A percentile compares a stretch with the other conserved stretches of the same genome.
phyloP scores from a whole-genome alignment of 2,888 invertebrate genomes.

The Torymus texanus region DNA sequence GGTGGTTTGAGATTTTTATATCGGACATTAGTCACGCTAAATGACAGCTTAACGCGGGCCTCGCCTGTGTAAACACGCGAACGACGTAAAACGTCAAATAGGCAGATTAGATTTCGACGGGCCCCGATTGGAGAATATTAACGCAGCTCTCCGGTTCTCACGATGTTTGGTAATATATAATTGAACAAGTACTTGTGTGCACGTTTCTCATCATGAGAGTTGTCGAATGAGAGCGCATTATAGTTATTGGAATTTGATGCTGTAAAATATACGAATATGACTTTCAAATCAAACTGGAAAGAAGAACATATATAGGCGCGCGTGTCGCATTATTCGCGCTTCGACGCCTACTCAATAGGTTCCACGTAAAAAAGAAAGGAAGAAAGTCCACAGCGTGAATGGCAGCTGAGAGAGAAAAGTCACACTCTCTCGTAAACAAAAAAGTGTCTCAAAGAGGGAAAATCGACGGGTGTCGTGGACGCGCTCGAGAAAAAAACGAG shows the following conservation, averaged over 20 bases:
- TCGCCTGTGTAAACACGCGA: no score
- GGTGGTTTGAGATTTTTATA: no score
- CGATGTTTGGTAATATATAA: not conserved
- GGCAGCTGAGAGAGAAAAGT: slow-evolving; percentile 32
- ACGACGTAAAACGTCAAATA: no score
- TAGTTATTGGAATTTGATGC: not conserved
- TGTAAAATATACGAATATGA: slow-evolving; percentile 43
- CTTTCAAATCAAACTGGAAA: slow-evolving; percentile 32
- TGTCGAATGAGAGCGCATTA: not conserved
- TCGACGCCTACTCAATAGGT: not conserved
- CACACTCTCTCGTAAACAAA: slow-evolving; percentile 36
- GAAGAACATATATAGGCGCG: not conserved
- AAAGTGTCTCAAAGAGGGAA: slow-evolving; percentile 34
- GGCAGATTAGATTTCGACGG: no score
- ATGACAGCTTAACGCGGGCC: no score
- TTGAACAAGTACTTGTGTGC: no score
- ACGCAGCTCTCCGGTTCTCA: not conserved
- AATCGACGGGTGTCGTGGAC: slow-evolving; percentile 4
- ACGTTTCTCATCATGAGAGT: no score
- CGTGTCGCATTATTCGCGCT: slow-evolving; percentile 16
- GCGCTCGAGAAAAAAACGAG: not conserved
- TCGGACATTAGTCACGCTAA: no score
- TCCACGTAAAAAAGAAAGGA: slow-evolving; percentile 7
- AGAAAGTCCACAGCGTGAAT: slow-evolving; percentile 8
- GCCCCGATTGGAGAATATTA: no score